Evolutionary conservation across 2,797 vertebrate genomes (phyloP).

Genomic region (Anas bahamensis): DNA sequence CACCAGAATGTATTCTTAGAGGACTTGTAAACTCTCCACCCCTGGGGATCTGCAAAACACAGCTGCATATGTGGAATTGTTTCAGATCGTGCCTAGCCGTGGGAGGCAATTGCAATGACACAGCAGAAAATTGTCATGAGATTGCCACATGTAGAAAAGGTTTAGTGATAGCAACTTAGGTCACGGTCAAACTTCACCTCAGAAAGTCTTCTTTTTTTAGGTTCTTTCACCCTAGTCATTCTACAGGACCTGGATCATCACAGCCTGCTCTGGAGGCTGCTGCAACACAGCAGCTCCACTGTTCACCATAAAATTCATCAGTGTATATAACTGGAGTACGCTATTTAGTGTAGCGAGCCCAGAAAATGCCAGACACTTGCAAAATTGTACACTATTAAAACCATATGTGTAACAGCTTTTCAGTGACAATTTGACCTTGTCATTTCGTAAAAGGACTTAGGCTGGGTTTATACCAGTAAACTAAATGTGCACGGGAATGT

Average conservation of each 20-base stretch:
- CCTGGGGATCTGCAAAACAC: not conserved
- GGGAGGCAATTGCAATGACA: not conserved
- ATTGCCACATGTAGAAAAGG: not conserved
- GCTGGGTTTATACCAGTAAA: not conserved
- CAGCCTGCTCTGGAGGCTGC: not conserved
- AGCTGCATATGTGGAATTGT: not conserved
- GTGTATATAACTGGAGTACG: not conserved
- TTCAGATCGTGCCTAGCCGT: not conserved
- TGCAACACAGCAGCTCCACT: not conserved
- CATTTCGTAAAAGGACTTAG: not conserved
- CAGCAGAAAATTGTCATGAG: not conserved
- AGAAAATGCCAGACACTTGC: not conserved
- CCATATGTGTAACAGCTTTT: not conserved
- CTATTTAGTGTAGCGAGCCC: not conserved
- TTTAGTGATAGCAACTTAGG: not conserved
- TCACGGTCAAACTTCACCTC: not conserved
- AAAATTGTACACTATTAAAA: not conserved
- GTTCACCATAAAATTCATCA: not conserved
- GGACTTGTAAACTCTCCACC: not conserved
- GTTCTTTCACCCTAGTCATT: not conserved
- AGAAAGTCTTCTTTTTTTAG: not conserved
- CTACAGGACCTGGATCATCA: not conserved
- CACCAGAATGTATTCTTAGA: not conserved
- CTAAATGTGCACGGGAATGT: not conserved
- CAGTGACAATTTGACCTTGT: not conserved